Base-by-base conservation (phyloP, 2,888 invertebrate genomes). In the Venusia cambrica region DNA sequence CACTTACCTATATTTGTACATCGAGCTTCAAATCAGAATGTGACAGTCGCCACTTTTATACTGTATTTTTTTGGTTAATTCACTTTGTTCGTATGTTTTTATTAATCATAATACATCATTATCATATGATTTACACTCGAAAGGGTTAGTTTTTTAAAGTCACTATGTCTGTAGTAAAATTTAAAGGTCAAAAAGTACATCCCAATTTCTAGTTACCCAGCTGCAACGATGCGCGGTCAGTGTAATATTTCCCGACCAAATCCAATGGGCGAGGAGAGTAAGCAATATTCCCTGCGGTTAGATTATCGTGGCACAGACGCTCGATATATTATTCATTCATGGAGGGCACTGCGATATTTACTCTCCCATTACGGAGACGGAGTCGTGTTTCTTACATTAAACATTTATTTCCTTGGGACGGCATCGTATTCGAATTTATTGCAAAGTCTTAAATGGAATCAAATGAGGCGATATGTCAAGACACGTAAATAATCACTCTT, bases 281-380 rank as follows among this genome's bases (percentile, higher is more conserved):
- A 27, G 27, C 37, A 30, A 42, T 37, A 44, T 38, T 34, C 41
- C 38, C 35, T 12, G 27, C 28, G 38, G 47, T 33, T 28, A 36
- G 29, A 33, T 38, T 37, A 37, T 33, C 39, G 33, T 35, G 14
- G 34, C 30, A 35, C 30, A 22, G 39, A 21, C 14, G 12, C 31
- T 22, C 34, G 26, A 71, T 74, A 62, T 76, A 74, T 81, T 75
- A 81, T 80, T 79, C 72, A 81, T 75, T 70, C 72, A 70, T 72
- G 70, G 71, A 71, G 66, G 74, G 72, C 72, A 62, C 66, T 63
- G 62, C 68, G 75, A 77, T 81, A 76, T 80, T 80, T 81, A 80
- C 76, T 70, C 66, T 66, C 63, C 75, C 73, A 79, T 80, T 77
- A 77, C 72, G 58, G 67, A 52, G 68, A 63, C 61, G 48, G 60